Evolutionary conservation across 2,888 invertebrate genomes (phyloP).

Genomic region (Agonopterix subpropinquella): DNA sequence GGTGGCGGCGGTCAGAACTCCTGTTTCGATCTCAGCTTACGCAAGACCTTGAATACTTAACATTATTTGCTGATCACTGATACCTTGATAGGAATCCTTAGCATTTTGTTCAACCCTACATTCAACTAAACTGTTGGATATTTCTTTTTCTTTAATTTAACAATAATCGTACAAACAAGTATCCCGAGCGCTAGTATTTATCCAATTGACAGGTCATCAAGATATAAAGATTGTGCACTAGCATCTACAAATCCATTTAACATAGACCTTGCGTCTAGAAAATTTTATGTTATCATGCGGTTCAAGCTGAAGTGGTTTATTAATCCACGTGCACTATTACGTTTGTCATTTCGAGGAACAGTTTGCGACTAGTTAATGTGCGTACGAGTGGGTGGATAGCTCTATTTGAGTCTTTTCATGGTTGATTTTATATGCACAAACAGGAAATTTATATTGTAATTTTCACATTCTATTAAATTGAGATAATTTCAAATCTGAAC

Average conservation of each 20-base stretch:
- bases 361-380: slow-evolving; percentile 19
- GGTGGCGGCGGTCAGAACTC: slow-evolving; percentile 38
- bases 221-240: slow-evolving; percentile 25
- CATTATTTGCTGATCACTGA: too few species aligned
- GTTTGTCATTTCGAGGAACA: slow-evolving; percentile 36
- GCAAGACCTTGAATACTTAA: slow-evolving; percentile 36
- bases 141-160: slow-evolving; percentile 8
- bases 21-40: slow-evolving; percentile 54
- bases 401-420: slow-evolving; percentile 4
- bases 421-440: not conserved
- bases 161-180: slow-evolving; percentile 7
- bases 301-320: slow-evolving; percentile 21
- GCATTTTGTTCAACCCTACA: slow-evolving; percentile 2
- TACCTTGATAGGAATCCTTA: too few species aligned
- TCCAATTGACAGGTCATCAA: slow-evolving; percentile 23
- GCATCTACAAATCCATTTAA: slow-evolving; percentile 14
- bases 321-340: slow-evolving; percentile 21
- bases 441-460: too few species aligned
- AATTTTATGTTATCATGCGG: slow-evolving; percentile 8
- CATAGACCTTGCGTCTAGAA: slow-evolving; percentile 12
- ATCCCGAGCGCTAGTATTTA: slow-evolving; percentile 19
- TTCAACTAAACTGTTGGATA: slow-evolving; percentile 25
- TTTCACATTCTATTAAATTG: too few species aligned
- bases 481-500: too few species aligned
- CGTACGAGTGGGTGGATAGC: slow-evolving; percentile 17